Percentiles rank a stretch among this genome's conserved stretches.
Evolutionary conservation across 2,113 vertebrate species (phyloP).

Genomic region (Myodes glareolus): DNA sequence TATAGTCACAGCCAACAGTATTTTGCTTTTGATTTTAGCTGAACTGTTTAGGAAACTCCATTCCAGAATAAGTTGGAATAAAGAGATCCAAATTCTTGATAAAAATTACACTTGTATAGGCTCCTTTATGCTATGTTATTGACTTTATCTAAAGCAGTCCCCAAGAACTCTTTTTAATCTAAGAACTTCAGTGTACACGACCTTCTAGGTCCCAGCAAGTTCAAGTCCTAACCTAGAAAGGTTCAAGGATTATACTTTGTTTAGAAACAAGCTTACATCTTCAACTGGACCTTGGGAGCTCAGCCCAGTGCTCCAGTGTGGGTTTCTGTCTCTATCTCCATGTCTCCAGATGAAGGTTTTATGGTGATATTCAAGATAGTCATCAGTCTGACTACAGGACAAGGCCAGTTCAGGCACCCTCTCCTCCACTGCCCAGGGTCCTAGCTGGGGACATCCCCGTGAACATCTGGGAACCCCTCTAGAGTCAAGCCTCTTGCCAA

Average conservation of each 20-base stretch:
- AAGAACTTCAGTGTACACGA: not conserved
- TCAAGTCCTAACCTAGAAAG: not conserved
- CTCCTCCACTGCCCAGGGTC: too few species aligned
- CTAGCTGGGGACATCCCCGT: too few species aligned
- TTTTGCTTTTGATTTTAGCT: not conserved
- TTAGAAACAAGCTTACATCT: not conserved
- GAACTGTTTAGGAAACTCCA: not conserved
- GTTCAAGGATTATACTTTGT: not conserved
- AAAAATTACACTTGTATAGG: not conserved
- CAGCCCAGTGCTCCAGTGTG: too few species aligned
- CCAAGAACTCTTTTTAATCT: not conserved
- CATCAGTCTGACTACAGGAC: too few species aligned
- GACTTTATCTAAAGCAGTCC: not conserved
- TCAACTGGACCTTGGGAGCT: too few species aligned
- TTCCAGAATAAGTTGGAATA: not conserved
- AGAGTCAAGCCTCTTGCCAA: too few species aligned
- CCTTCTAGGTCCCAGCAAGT: not conserved
- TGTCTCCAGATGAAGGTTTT: rapidly evolving
- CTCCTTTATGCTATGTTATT: not conserved
- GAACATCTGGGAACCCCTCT: too few species aligned
- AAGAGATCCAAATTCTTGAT: not conserved
- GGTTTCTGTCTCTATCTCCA: too few species aligned
- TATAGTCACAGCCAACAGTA: not conserved
- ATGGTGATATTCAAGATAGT: too few species aligned
- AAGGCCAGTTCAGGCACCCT: too few species aligned